These are phyloP conservation scores for Ochotona curzoniae DNA, from an alignment of 2,113 vertebrate genomes.

Conservation along the genomic window DNA sequence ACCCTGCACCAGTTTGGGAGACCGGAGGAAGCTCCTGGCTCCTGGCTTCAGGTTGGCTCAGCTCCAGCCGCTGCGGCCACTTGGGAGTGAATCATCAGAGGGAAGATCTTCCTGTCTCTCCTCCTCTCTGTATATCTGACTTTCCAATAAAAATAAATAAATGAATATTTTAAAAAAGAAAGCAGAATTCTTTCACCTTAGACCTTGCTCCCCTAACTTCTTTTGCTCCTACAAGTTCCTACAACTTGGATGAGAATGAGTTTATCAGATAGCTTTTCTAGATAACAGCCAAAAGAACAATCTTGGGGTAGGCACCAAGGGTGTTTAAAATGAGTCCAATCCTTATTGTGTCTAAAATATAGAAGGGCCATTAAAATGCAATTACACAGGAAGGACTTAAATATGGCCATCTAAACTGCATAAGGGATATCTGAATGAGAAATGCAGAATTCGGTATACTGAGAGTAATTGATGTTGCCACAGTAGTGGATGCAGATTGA, in stretches of 20 bases:
- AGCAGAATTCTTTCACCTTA: background rate
- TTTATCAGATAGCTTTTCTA: background rate
- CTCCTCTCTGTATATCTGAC: no score
- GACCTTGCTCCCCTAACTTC: background rate
- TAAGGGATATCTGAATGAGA: background rate
- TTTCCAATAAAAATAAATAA: no score
- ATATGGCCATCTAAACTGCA: background rate
- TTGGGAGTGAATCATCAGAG: no score
- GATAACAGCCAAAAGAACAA: background rate
- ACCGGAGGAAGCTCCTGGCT: no score
- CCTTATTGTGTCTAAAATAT: background rate
- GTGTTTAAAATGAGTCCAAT: background rate
- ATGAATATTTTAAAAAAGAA: background rate
- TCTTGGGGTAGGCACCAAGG: background rate
- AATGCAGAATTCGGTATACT: background rate
- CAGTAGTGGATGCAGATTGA: background rate
- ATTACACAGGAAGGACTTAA: background rate
- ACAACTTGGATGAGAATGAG: background rate
- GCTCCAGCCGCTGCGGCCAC: no score
- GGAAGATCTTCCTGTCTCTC: no score
- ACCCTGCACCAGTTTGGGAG: no score
- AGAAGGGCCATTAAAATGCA: background rate
- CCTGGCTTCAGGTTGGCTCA: no score
- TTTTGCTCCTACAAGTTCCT: background rate
- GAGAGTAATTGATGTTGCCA: background rate